A percentile compares a stretch with the other conserved stretches of the same genome.
Conservation (phyloP, 2,113 vertebrate species). For the Trichechus manatus region DNA sequence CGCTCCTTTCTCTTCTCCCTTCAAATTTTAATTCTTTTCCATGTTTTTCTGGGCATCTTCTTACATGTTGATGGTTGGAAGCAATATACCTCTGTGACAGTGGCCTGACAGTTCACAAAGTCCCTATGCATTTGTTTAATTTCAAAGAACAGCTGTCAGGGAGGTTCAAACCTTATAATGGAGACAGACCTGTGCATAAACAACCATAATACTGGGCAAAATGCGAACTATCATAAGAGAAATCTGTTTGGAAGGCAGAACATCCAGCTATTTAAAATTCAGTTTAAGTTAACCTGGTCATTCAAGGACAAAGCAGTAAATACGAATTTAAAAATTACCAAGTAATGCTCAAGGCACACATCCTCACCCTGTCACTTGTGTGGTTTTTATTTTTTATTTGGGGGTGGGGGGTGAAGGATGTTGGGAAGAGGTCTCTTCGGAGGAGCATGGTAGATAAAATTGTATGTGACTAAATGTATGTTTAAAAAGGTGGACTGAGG, state of each 20-base stretch:
- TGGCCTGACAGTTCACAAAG: background rate
- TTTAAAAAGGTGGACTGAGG: background rate
- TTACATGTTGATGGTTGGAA: background rate
- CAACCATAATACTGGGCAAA: background rate
- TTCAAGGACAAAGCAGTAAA: background rate
- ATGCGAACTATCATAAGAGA: slow-evolving; percentile 11
- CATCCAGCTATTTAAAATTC: background rate
- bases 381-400: no score
- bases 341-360: background rate
- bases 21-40: background rate
- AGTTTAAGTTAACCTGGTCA: background rate
- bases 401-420: background rate
- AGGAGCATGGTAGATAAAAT: background rate
- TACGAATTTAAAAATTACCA: background rate
- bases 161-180: background rate
- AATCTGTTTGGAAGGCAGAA: background rate
- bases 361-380: background rate
- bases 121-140: background rate
- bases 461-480: background rate
- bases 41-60: background rate
- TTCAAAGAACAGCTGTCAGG: background rate
- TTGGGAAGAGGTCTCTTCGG: background rate
- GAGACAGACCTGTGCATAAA: background rate
- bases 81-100: background rate
- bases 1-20: background rate